A percentile compares a stretch with the other conserved stretches of the same genome.
These are phyloP conservation scores for Dicyrtoma fusca DNA, from an alignment of 2,888 invertebrate genomes.

Conservation along the genomic window DNA sequence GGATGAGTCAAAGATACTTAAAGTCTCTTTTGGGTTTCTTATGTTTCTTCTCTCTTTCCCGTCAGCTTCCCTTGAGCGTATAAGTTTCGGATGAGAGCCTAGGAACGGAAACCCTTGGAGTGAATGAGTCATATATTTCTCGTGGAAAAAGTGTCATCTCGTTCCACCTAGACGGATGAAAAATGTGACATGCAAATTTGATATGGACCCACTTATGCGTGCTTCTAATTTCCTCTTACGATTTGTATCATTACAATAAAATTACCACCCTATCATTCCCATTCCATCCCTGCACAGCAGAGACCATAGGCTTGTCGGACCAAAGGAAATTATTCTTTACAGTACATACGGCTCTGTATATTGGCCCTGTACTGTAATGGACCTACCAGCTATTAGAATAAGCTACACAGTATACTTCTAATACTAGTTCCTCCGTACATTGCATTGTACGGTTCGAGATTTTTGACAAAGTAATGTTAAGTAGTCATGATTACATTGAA, in stretches of 20 bases:
- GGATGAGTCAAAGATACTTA: background rate
- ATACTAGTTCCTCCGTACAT: no score
- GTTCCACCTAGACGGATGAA: conserved; percentile 44
- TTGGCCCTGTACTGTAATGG: no score
- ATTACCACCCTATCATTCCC: conserved; percentile 4
- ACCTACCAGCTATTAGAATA: no score
- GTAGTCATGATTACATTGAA: no score
- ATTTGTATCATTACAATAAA: background rate
- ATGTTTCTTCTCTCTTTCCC: background rate
- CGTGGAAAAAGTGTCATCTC: conserved; percentile 39
- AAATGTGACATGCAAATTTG: conserved; percentile 43
- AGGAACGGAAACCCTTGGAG: no score
- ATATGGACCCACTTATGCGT: conserved; percentile 24
- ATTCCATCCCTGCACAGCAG: background rate
- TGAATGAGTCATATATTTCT: conserved; percentile 35
- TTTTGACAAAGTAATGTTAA: no score
- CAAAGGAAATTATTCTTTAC: no score
- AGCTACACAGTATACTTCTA: no score
- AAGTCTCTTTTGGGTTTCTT: background rate
- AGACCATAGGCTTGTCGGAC: no score
- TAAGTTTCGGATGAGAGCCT: no score
- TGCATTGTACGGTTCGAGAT: no score
- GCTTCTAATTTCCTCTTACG: background rate
- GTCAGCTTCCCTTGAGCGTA: background rate
- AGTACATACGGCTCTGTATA: no score